Conservation (phyloP, 2,797 vertebrate species). For the Gambelia wislizenii region DNA sequence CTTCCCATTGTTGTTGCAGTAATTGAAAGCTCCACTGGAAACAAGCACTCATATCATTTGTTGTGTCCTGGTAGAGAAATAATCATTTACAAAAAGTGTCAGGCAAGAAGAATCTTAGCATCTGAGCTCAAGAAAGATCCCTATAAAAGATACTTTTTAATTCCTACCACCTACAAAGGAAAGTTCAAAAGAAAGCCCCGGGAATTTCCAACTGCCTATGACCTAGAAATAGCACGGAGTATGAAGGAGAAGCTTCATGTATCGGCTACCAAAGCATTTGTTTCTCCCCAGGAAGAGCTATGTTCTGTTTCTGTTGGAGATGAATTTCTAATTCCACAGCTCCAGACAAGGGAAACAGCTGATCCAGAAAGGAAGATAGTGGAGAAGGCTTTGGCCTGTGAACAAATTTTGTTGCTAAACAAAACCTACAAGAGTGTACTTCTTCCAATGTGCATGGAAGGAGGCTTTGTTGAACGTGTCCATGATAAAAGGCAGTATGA, state of each 20-base stretch:
- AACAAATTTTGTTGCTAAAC: conserved; percentile 76
- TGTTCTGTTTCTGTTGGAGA: conserved; percentile 83
- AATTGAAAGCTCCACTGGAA: conserved; percentile 75
- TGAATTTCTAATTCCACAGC: conserved; percentile 83
- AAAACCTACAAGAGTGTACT: conserved; percentile 71
- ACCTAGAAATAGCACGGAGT: conserved; percentile 82
- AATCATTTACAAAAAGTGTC: conserved; percentile 81
- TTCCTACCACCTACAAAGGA: conserved; percentile 86
- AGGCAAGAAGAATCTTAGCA: conserved; percentile 81
- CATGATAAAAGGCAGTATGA: conserved; percentile 85
- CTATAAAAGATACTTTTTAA: conserved; percentile 83
- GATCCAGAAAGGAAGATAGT: conserved; percentile 69
- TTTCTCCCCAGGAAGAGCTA: conserved; percentile 75
- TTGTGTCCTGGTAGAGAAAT: conserved; percentile 79
- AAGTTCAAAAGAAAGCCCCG: conserved; percentile 86
- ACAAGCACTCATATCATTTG: conserved; percentile 61
- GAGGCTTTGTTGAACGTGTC: conserved; percentile 86
- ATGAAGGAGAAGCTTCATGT: conserved; percentile 83
- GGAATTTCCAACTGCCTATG: conserved; percentile 86
- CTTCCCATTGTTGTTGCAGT: conserved; percentile 85
- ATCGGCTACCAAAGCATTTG: conserved; percentile 85
- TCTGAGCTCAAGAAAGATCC: conserved; percentile 84
- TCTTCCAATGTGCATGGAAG: conserved; percentile 86
- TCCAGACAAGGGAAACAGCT: conserved; percentile 71
- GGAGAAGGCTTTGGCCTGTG: conserved; percentile 78